These are phyloP conservation scores for Ibycter americanus DNA, from an alignment of 2,797 vertebrate genomes.

Conservation along the genomic window DNA sequence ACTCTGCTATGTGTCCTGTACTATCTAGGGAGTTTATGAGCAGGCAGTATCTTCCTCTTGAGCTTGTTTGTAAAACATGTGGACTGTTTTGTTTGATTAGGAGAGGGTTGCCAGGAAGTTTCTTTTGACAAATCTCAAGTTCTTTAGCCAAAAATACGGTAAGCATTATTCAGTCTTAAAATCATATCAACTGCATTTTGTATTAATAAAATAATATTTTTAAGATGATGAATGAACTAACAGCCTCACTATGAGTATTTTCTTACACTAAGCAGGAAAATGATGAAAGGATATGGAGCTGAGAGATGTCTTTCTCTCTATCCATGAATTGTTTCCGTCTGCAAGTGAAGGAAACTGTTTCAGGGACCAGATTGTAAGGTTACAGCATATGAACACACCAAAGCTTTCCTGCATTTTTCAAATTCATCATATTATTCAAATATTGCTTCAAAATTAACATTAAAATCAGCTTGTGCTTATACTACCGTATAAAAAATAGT, in stretches of 20 bases:
- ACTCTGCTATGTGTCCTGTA: accelerated
- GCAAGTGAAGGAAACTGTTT: not conserved
- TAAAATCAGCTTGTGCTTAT: not conserved
- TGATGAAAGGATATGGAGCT: not conserved
- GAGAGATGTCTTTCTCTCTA: not conserved
- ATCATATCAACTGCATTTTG: not conserved
- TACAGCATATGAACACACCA: not conserved
- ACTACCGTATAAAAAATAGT: accelerated
- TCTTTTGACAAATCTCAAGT: not conserved
- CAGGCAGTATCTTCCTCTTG: not conserved
- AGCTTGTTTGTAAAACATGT: not conserved
- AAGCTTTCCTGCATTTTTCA: not conserved
- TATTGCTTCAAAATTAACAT: not conserved
- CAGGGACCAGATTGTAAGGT: not conserved
- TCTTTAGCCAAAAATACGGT: not conserved
- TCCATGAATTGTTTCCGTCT: not conserved
- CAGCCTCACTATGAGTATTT: not conserved
- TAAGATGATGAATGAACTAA: not conserved
- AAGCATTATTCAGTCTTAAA: not conserved
- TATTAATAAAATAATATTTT: not conserved
- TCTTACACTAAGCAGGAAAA: not conserved
- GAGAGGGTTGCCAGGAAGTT: not conserved
- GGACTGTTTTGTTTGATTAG: not conserved
- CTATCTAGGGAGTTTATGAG: not conserved
- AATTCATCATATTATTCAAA: not conserved